Evolutionary conservation across 2,797 vertebrate species (phyloP).

Genomic region (Halcyon smyrnensis): DNA sequence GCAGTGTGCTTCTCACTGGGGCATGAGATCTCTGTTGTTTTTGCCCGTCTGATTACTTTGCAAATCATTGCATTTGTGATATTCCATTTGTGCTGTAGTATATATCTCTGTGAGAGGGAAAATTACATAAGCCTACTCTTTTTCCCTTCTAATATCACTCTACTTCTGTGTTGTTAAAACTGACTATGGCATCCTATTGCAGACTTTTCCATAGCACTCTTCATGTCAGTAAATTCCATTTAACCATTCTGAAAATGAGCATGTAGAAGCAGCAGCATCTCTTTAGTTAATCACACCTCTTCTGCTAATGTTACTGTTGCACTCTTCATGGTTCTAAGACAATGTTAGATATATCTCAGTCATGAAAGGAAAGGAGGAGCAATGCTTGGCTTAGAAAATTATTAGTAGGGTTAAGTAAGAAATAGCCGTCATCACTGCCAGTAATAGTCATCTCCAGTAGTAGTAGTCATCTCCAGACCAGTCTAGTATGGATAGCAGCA

Average conservation of each 20-base stretch:
- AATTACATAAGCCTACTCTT: conserved; percentile 19
- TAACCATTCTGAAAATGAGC: conserved; percentile 65
- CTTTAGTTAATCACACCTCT: conserved; percentile 43
- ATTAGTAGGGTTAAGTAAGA: not conserved
- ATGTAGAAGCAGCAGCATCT: not conserved
- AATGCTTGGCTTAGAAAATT: not conserved
- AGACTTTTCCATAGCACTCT: conserved; percentile 34
- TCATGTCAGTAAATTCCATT: conserved; percentile 64
- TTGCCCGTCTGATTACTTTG: not conserved
- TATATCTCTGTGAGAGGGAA: not conserved
- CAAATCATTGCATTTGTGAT: not conserved
- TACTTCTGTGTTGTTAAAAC: conserved; percentile 42
- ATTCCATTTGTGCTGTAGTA: conserved; percentile 13
- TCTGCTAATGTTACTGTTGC: not conserved
- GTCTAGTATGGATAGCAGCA: not conserved
- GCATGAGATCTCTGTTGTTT: not conserved
- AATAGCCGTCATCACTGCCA: not conserved
- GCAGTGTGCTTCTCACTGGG: not conserved
- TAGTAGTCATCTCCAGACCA: no score
- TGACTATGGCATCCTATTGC: conserved; percentile 17
- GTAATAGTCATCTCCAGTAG: not conserved
- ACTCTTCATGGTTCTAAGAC: not conserved
- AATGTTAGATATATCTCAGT: not conserved
- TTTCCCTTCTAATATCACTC: conserved; percentile 33
- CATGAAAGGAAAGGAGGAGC: not conserved